Evolutionary conservation across 2,797 vertebrate genomes (phyloP).

Genomic region (Tarsius wallacei): DNA sequence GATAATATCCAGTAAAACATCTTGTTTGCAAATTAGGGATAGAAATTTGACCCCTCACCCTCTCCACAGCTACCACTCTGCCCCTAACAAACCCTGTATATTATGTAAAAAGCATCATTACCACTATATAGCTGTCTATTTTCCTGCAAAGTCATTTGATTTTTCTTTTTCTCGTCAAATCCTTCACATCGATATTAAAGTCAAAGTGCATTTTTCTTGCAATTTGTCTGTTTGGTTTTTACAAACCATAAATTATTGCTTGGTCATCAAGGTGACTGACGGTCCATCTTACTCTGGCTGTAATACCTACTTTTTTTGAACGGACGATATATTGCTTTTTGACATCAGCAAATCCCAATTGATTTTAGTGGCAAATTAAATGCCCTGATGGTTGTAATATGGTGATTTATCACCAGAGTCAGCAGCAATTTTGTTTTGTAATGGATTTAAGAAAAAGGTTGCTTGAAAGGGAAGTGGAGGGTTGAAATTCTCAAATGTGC

Average conservation of each 20-base stretch:
- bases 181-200: slow-evolving; percentile 37
- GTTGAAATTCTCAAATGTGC: slow-evolving; percentile 52
- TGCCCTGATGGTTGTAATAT: slow-evolving; percentile 87
- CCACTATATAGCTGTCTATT: background rate
- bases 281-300: slow-evolving; percentile 54
- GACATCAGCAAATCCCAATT: slow-evolving; percentile 86
- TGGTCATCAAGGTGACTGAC: slow-evolving; percentile 85
- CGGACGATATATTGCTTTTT: slow-evolving; percentile 87
- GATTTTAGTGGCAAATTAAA: slow-evolving; percentile 91
- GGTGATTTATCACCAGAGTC: slow-evolving; percentile 88
- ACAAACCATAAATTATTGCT: slow-evolving; percentile 83
- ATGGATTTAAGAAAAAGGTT: slow-evolving; percentile 55
- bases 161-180: slow-evolving; percentile 56
- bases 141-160: background rate
- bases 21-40: background rate
- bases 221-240: slow-evolving; percentile 84
- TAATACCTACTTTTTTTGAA: slow-evolving; percentile 82
- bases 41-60: background rate
- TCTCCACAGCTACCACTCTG: fast-evolving
- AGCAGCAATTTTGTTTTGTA: slow-evolving; percentile 79
- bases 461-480: slow-evolving; percentile 11
- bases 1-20: background rate
- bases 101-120: background rate
- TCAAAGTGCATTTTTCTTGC: slow-evolving; percentile 83
- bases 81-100: fast-evolving